phyloP scores from a whole-genome alignment of 1,140 invertebrate species.

The Tetranychus urticae region DNA sequence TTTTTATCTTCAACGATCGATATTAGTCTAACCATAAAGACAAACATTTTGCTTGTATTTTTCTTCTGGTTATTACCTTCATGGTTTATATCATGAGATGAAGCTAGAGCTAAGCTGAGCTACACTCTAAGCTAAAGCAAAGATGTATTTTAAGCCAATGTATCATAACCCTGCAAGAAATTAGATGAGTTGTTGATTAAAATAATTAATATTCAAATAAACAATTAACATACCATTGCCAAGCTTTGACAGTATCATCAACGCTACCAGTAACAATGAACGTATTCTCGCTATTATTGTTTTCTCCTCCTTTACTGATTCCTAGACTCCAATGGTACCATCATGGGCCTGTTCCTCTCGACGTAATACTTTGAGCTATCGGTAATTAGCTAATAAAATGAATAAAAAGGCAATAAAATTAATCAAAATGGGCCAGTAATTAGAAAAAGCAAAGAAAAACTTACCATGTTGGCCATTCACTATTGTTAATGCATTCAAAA shows the following conservation, averaged over 20 bases:
- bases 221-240: conserved; percentile 22
- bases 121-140: conserved; percentile 37
- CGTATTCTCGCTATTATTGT: conserved; percentile 27
- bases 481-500: too few species aligned
- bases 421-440: too few species aligned
- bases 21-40: too few species aligned
- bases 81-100: conserved; percentile 71
- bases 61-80: conserved; percentile 40
- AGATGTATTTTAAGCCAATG: conserved; percentile 39
- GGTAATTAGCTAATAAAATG: too few species aligned
- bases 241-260: conserved; percentile 67
- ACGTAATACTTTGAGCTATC: conserved; percentile 13
- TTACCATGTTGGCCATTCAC: too few species aligned
- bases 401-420: too few species aligned
- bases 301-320: conserved; percentile 38
- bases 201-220: too few species aligned
- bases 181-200: too few species aligned
- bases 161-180: conserved; percentile 32
- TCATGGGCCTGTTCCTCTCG: conserved; percentile 41
- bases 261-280: conserved; percentile 68
- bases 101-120: conserved; percentile 27
- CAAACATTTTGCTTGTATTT: too few species aligned
- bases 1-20: too few species aligned
- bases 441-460: too few species aligned
- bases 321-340: conserved; percentile 77